Evolutionary conservation across 2,797 vertebrate species (phyloP), one percentile per base, ranked within the genome.

Genomic region (Crypturellus tataupa): DNA sequence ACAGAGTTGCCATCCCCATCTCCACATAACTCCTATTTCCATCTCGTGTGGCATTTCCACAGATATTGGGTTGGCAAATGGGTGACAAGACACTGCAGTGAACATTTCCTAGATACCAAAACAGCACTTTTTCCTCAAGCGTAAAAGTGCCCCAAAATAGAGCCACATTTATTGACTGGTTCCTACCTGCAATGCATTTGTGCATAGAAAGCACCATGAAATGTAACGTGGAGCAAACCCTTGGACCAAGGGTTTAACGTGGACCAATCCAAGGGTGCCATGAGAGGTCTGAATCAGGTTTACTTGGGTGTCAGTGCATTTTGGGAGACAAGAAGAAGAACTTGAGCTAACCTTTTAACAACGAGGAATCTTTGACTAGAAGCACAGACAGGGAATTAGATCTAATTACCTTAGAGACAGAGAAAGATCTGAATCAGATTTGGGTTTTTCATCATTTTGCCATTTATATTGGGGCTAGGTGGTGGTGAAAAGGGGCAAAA

Each of bases 401-500:
- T 17, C 86, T 94, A 88, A 96, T 94, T 91, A 87, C 87, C 70
- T 93, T 64, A 63, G 92, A 94, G 90, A 92, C 69, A 87, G 72
- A 78, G 46, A 92, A 80, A 15, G 16, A 85, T 35, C 46, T 87
- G 63, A 44, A 87, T 87, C 39, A 90, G 79, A 90, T 94, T 37
- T 78, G 49, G n/a, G 79, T 27, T 93, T 97, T 95, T 90, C 46
- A 97, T 95, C 51, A 70, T 95, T 93, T 84, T 96, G 93, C 93
- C 90, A 94, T 93, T 93, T 94, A 94, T 88, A 83, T 80, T 62
- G 63, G 62, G 73, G 47, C 15, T 1, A 3, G 71, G 67, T 77
- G 75, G 27, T 53, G 64, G 55, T 71, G 65, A 75, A 85, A 29
- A 18, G 60, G 56, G 82, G 79, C 71, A 92, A 89, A 94, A 95